These are phyloP conservation scores for Gymnoscopelus braueri DNA, from an alignment of 2,797 vertebrate genomes.

Conservation along the genomic window DNA sequence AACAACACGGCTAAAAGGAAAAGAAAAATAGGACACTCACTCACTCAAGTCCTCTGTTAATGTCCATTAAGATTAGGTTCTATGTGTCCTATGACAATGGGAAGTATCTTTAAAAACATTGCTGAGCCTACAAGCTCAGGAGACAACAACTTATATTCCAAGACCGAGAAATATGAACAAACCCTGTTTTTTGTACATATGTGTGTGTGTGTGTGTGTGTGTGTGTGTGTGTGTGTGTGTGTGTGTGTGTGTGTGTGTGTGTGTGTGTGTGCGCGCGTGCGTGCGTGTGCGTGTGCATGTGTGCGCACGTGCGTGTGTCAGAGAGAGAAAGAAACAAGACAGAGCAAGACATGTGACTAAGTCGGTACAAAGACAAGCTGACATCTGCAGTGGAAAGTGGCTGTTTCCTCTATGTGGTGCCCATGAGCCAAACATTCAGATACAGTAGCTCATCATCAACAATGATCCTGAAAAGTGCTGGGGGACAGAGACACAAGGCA, in stretches of 20 bases:
- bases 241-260: constrained; percentile 2
- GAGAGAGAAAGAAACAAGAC: constrained; percentile 11
- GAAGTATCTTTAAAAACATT: too few species aligned
- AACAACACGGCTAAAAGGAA: constrained; percentile 32
- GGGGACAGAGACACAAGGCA: constrained; percentile 34
- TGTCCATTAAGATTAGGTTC: constrained; percentile 14
- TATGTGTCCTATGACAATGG: background rate
- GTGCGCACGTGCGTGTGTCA: constrained; percentile 4
- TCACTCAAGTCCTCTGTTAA: constrained; percentile 10
- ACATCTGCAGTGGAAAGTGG: constrained; percentile 63
- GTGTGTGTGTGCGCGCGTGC: constrained; percentile 12
- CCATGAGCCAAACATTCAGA: constrained; percentile 63
- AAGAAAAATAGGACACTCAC: constrained; percentile 4
- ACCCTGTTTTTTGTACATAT: too few species aligned
- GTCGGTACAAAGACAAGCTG: constrained; percentile 40
- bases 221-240: background rate
- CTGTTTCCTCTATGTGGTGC: constrained; percentile 49
- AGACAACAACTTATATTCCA: too few species aligned
- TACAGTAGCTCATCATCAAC: constrained; percentile 46
- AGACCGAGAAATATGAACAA: background rate
- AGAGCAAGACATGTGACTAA: background rate
- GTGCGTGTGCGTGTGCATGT: constrained; percentile 18
- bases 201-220: too few species aligned
- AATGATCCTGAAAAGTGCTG: constrained; percentile 61
- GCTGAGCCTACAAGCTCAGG: too few species aligned